phyloP scores from a whole-genome alignment of 2,113 vertebrate species.

The Falco punctatus region DNA sequence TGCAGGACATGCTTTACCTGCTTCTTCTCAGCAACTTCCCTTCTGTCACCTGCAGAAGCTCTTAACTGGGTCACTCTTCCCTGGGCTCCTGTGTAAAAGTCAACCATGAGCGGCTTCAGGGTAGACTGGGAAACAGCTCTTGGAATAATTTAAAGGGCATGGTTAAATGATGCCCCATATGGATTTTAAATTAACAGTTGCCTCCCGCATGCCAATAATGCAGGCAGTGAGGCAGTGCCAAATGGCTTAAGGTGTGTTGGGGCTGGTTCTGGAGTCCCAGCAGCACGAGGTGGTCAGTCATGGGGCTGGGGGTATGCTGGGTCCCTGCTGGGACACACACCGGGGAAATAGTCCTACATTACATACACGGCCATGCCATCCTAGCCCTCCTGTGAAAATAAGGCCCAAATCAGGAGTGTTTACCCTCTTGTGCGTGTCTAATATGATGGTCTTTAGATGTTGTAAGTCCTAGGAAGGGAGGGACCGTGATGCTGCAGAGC shows the following conservation, averaged over 20 bases:
- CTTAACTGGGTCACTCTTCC: neutral
- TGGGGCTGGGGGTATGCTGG: neutral
- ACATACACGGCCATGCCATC: neutral
- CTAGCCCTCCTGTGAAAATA: neutral
- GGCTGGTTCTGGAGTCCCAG: neutral
- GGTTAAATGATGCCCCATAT: neutral
- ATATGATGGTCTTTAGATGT: neutral
- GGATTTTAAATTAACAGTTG: neutral
- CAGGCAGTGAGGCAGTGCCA: neutral
- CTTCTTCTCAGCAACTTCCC: neutral
- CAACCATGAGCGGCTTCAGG: neutral
- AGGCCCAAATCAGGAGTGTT: neutral
- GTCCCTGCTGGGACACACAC: neutral
- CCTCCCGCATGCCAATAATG: neutral
- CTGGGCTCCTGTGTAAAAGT: neutral
- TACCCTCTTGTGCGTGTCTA: neutral
- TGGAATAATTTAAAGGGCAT: neutral
- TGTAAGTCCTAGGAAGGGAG: neutral
- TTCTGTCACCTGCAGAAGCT: neutral
- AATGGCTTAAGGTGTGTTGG: neutral
- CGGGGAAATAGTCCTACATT: fast-evolving
- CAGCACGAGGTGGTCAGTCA: fast-evolving
- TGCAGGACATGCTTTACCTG: neutral
- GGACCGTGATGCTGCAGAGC: neutral
- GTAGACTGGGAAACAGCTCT: neutral